Base-by-base conservation (phyloP, 2,113 vertebrate genomes). In the Tragelaphus scriptus region DNA sequence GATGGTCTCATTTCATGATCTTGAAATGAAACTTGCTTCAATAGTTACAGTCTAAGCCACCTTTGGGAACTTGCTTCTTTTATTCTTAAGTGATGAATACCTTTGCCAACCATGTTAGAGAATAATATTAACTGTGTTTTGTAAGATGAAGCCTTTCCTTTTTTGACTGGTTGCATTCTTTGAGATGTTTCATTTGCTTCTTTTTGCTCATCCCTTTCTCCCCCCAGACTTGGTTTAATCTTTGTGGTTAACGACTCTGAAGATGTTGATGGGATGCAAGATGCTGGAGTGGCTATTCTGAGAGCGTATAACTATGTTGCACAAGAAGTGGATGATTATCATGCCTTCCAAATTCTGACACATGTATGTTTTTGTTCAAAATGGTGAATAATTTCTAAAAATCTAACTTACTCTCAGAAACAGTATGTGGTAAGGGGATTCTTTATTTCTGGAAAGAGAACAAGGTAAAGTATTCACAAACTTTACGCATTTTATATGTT, bases 251-350 rank as follows among this genome's bases (percentile, higher is more conserved):
- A 99, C 21, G 99, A 99, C 59, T 99, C 98, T 0, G 99, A 99
- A 25, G 99, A 99, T 59, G 96, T 99, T 36, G 99, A 99, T 97
- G 99, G 99, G 0, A 99, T 99, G 98, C 98, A 99, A 97, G 99
- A 99, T 92, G 98, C 99, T 6, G 99, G 99, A 7, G 99, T 99
- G 97, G 99, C 99, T 7, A 97, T 99, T 81, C 98, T 99, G 36
- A 99, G 99, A 97, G 99, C 99, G 0, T 99, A 99, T 98, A 99
- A 99, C 99, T 99, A 99, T 65, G 99, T 99, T 96, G 98, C 99
- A 6, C 99, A 99, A 51, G 99, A 99, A 98, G 98, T 99, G 98
- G 99, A 99, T 98, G 99, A 98, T 96, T 99, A 99, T 97, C 99
- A 99, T 0, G 99, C 99, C 4, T 99, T 99, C 91, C 99, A 99